A percentile compares a stretch with the other conserved stretches of the same genome.
Evolutionary conservation across 1,140 invertebrate species (phyloP).

Genomic region (Coptotermes formosanus): DNA sequence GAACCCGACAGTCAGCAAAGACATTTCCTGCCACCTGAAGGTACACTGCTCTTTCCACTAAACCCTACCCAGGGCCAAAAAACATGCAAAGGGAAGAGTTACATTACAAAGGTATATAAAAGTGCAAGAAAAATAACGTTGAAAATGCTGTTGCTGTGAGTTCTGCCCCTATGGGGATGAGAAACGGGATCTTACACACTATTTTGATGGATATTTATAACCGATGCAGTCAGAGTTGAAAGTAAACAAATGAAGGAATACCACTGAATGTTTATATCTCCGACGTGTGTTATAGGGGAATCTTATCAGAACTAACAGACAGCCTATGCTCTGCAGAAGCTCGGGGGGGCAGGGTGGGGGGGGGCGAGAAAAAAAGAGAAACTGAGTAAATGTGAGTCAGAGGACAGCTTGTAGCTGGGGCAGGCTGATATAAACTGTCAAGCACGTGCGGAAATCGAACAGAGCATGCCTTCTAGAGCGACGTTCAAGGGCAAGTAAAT

Average conservation of each 20-base stretch:
- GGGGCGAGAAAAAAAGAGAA: background rate
- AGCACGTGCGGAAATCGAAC: background rate
- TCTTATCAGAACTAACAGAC: background rate
- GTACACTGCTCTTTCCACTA: too few relatives aligned
- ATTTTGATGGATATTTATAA: conserved; percentile 11
- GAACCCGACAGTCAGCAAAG: too few relatives aligned
- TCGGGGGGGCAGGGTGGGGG: background rate
- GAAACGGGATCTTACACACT: background rate
- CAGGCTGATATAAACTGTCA: background rate
- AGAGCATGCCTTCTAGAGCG: too few relatives aligned
- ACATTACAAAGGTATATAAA: too few relatives aligned
- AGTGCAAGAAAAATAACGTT: too few relatives aligned
- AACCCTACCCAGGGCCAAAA: too few relatives aligned
- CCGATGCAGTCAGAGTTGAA: background rate
- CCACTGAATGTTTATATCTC: background rate
- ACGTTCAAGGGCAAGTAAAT: too few relatives aligned
- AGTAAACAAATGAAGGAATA: background rate
- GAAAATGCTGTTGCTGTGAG: too few relatives aligned
- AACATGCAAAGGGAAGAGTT: too few relatives aligned
- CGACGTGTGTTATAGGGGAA: background rate
- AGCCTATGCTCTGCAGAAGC: background rate
- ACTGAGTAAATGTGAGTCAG: background rate
- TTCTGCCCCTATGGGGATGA: too few relatives aligned
- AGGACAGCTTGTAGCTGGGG: background rate
- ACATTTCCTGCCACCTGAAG: too few relatives aligned